Evolutionary conservation across 2,888 invertebrate genomes (phyloP).

Genomic region (Scotopteryx bipunctaria): DNA sequence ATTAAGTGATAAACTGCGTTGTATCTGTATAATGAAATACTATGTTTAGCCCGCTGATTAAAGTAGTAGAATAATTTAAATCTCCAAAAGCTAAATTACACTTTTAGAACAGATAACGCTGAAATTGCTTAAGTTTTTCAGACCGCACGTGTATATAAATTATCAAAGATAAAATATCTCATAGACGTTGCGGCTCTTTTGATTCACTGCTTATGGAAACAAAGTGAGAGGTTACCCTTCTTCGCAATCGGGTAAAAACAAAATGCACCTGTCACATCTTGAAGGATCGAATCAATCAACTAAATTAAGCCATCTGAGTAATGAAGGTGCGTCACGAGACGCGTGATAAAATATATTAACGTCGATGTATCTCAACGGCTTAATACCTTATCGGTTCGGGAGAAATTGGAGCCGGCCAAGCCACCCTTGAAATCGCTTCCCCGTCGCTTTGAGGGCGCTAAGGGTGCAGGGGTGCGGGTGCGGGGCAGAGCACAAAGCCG

Average conservation of each 20-base stretch:
- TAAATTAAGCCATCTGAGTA: constrained; percentile 57
- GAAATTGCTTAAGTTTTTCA: constrained; percentile 10
- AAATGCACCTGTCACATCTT: constrained; percentile 34
- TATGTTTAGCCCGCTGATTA: background rate
- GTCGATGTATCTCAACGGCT: constrained; percentile 67
- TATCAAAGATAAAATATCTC: constrained; percentile 5
- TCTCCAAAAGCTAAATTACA: constrained; percentile 8
- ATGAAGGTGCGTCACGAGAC: constrained; percentile 46
- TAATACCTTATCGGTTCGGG: constrained; percentile 68
- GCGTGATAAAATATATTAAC: constrained; percentile 64
- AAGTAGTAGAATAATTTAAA: too few species aligned
- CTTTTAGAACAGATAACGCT: constrained; percentile 1
- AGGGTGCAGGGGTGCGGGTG: constrained; percentile 43
- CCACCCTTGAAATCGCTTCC: constrained; percentile 74
- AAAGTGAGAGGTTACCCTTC: too few species aligned
- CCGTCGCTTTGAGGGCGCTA: constrained; percentile 51
- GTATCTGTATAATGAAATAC: background rate
- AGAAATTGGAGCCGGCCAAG: constrained; percentile 61
- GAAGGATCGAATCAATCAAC: constrained; percentile 49
- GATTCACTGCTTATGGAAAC: too few species aligned
- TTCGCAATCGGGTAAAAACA: too few species aligned
- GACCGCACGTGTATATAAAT: constrained; percentile 1
- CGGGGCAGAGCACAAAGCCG: constrained; percentile 56
- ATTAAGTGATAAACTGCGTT: background rate
- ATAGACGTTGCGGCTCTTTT: background rate